These are phyloP conservation scores for Boloria euphrosyne DNA, from an alignment of 2,888 invertebrate genomes.

Conservation along the genomic window DNA sequence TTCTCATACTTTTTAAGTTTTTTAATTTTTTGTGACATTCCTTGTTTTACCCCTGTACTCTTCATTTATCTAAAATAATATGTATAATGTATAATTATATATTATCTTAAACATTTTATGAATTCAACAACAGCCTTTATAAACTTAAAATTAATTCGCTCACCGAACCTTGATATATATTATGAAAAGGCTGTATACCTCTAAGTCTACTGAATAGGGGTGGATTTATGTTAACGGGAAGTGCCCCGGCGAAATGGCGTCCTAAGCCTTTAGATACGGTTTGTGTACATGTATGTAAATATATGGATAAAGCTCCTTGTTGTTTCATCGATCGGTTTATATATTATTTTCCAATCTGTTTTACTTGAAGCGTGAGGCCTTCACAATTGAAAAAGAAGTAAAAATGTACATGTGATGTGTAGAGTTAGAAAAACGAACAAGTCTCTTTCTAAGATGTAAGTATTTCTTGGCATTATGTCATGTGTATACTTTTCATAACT, in stretches of 20 bases:
- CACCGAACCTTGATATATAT: constrained; percentile 28
- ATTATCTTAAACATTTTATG: no score
- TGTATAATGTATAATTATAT: no score
- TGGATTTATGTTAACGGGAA: constrained; percentile 77
- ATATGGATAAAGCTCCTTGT: constrained; percentile 42
- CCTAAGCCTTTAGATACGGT: constrained; percentile 71
- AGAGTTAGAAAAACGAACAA: no score
- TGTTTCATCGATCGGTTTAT: constrained; percentile 37
- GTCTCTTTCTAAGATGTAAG: no score
- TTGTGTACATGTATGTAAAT: constrained; percentile 51
- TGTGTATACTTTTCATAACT: no score
- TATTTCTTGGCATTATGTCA: no score
- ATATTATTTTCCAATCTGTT: constrained; percentile 37
- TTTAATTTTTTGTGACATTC: no score
- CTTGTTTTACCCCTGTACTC: no score
- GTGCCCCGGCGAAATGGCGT: constrained; percentile 70
- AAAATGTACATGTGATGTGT: not conserved
- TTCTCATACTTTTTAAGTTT: no score
- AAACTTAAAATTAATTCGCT: constrained; percentile 21
- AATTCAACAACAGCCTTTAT: constrained; percentile 48
- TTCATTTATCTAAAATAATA: no score
- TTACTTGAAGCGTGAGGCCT: constrained; percentile 3
- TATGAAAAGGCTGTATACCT: constrained; percentile 34
- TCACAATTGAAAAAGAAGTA: constrained; percentile 1
- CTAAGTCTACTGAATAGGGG: constrained; percentile 50